Conservation (phyloP, 2,888 invertebrate species). For the Drosophila ezoana region DNA sequence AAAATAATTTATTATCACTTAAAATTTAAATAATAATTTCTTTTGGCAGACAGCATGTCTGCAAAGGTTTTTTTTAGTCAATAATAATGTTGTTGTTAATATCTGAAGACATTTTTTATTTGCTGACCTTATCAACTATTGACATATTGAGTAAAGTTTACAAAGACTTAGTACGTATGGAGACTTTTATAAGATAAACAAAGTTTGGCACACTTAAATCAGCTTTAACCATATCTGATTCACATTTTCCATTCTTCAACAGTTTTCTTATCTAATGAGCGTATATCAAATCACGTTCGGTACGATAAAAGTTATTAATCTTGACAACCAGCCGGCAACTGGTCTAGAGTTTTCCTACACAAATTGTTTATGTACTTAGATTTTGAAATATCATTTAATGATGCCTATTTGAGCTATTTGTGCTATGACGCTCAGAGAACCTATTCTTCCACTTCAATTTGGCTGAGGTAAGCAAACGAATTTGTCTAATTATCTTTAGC, state of each 20-base stretch:
- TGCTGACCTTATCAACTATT: neutral
- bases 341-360: neutral
- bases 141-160: neutral
- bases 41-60: slow-evolving; percentile 32
- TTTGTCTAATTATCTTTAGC: slow-evolving; percentile 32
- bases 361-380: slow-evolving; percentile 10
- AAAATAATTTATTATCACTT: slow-evolving; percentile 10
- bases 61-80: neutral
- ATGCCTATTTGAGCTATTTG: slow-evolving; percentile 17
- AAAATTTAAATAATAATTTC: slow-evolving; percentile 26
- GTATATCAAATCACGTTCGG: slow-evolving; percentile 15
- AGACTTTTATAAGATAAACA: neutral
- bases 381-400: slow-evolving; percentile 30
- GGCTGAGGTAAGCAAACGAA: slow-evolving; percentile 30
- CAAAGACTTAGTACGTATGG: slow-evolving; percentile 3
- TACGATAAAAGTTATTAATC: slow-evolving; percentile 26
- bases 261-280: slow-evolving; percentile 22
- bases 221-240: neutral
- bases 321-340: slow-evolving; percentile 12
- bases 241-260: slow-evolving; percentile 1
- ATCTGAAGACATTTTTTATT: slow-evolving; percentile 6
- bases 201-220: neutral
- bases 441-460: slow-evolving; percentile 20
- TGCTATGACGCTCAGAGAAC: slow-evolving; percentile 27
- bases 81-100: too few species aligned